Evolutionary conservation across 2,888 invertebrate genomes (phyloP), one percentile per base, ranked within the genome.

Genomic region (Mythimna loreyi): DNA sequence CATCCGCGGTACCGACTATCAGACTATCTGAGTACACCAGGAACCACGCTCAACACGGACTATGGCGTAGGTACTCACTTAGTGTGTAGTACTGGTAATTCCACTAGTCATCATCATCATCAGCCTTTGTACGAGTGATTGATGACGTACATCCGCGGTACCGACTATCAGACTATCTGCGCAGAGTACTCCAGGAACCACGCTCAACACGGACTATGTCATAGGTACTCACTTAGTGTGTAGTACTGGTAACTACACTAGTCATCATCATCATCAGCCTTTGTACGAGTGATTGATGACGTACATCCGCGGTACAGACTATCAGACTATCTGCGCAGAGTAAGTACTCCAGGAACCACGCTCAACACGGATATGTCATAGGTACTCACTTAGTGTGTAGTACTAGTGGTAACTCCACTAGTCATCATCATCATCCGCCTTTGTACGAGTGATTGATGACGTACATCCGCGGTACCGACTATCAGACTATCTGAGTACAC

Each of bases 221-320:
- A 28, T 40, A 13, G 16, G 13, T 11, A 49, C 49, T 49, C 7
- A 16, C 11, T 13, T 40, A n/a, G 43, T 23, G 40, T 40, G 5
- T 5, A 40, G 16, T 40, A 5, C 5, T 5, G 40, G 40, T 19
- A 40, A 40, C 6, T 16, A 11, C 16, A 40, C 6, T 13, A 40
- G 40, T 40, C n/a, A n/a, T n/a, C n/a, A n/a, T n/a, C n/a, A n/a
- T n/a, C n/a, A n/a, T n/a, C n/a, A n/a, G n/a, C 78, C 77, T 79
- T 85, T 85, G 81, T 85, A 69, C 19, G 55, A 6, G 83, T 89
- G 89, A 89, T 89, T 84, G 86, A 89, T 89, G 87, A 69, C 43
- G 36, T 23, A 33, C 72, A 81, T 87, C 80, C 87, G 89, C 86
- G 89, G 83, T 77, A 78, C 67, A 60, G n/a, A 25, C 80, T 80